Conservation (phyloP, 2,797 vertebrate genomes). For the Ceyx erithaca region DNA sequence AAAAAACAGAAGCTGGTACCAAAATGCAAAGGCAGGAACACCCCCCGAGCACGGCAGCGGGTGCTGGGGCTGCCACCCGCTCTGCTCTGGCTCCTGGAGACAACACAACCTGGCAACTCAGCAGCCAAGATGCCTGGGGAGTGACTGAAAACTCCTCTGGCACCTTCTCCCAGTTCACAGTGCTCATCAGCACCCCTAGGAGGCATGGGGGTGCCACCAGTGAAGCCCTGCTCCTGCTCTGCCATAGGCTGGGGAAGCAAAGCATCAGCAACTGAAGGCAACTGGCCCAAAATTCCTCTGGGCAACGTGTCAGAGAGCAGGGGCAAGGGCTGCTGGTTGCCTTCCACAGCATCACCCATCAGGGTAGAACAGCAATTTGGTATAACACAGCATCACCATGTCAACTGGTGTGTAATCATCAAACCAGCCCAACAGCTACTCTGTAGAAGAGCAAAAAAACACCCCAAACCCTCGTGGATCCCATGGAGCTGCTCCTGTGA, state of each 20-base stretch:
- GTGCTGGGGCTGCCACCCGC: too few species aligned
- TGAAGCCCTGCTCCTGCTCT: neutral
- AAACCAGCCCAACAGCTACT: neutral
- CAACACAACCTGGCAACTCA: neutral
- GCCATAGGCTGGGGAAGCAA: neutral
- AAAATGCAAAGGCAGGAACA: constrained; percentile 77
- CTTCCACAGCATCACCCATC: neutral
- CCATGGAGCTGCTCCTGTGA: neutral
- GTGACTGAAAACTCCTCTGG: neutral
- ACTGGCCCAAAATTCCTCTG: neutral
- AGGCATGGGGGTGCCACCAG: too few species aligned
- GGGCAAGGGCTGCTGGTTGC: neutral
- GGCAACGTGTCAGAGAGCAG: fast-evolving
- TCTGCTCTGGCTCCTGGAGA: too few species aligned
- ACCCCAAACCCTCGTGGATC: neutral
- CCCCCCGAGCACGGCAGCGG: too few species aligned
- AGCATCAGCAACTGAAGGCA: neutral
- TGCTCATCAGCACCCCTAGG: neutral
- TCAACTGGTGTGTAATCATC: neutral
- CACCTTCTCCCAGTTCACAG: neutral
- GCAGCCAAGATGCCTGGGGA: neutral
- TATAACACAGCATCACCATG: neutral
- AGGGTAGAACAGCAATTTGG: neutral
- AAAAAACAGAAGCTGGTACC: constrained; percentile 68
- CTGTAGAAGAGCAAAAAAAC: neutral